A percentile compares a stretch with the other conserved stretches of the same genome.
Conservation (phyloP, 2,113 vertebrate species). For the Gallinago paraguaiae region DNA sequence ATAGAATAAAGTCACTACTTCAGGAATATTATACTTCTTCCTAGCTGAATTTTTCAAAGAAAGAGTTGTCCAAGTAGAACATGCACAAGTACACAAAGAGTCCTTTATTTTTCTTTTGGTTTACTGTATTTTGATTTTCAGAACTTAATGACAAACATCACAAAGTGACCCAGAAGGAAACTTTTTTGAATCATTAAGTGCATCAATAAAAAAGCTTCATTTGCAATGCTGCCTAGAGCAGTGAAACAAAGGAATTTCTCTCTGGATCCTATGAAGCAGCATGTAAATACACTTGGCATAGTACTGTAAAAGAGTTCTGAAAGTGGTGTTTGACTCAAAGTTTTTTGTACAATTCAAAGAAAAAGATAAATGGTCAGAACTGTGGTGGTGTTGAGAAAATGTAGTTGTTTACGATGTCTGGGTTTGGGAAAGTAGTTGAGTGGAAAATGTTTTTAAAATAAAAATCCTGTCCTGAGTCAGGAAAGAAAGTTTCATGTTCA, state of each 20-base stretch:
- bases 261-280: background rate
- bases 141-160: background rate
- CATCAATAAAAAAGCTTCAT: background rate
- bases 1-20: background rate
- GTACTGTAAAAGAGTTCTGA: background rate
- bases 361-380: background rate
- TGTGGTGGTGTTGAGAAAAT: background rate
- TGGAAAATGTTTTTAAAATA: background rate
- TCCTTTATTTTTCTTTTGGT: background rate
- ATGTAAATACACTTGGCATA: background rate
- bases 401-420: background rate
- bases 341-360: background rate
- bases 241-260: background rate
- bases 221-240: background rate
- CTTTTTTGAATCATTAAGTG: background rate
- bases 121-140: background rate
- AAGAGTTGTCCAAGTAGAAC: background rate
- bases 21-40: background rate
- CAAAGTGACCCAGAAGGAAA: slow-evolving; percentile 5
- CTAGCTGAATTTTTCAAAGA: background rate
- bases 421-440: background rate
- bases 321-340: background rate
- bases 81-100: background rate
- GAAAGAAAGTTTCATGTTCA: slow-evolving; percentile 10
- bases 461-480: background rate